Percentiles rank a stretch among this genome's conserved stretches.
phyloP scores from a whole-genome alignment of 2,797 vertebrate genomes.

The Dendrocincla tyrannina region DNA sequence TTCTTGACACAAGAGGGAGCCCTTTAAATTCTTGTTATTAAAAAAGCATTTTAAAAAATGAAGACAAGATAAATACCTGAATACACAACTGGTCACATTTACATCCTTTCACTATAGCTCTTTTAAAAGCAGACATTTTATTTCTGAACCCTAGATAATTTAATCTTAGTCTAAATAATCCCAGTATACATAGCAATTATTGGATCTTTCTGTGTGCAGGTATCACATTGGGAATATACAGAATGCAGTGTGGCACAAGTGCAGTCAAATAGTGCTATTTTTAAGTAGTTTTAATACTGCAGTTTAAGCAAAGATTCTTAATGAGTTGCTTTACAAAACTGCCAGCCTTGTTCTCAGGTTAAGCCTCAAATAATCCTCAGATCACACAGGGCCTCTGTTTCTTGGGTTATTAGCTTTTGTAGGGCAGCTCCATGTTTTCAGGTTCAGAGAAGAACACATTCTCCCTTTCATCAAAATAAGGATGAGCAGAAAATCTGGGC shows the following conservation, averaged over 20 bases:
- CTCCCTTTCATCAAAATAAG: neutral
- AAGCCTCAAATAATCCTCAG: neutral
- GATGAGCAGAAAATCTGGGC: neutral
- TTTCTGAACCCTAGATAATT: neutral
- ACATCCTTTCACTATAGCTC: neutral
- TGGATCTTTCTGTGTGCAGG: neutral
- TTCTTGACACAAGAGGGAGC: constrained; percentile 73
- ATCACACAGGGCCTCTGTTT: neutral
- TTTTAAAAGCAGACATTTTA: neutral
- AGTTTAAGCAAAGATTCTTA: neutral
- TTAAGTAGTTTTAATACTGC: neutral
- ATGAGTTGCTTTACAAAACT: neutral
- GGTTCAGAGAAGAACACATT: neutral
- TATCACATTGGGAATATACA: neutral
- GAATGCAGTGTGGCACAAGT: neutral
- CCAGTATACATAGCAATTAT: neutral
- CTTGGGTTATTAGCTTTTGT: neutral
- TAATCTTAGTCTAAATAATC: neutral
- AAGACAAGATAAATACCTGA: neutral
- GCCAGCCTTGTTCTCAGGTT: neutral
- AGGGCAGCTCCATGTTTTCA: neutral
- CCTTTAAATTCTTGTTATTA: constrained; percentile 30
- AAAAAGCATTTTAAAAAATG: neutral
- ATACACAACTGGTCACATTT: neutral
- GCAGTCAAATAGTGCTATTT: neutral